Conservation (phyloP, 2,888 invertebrate genomes). For the Cyaniris semiargus region DNA sequence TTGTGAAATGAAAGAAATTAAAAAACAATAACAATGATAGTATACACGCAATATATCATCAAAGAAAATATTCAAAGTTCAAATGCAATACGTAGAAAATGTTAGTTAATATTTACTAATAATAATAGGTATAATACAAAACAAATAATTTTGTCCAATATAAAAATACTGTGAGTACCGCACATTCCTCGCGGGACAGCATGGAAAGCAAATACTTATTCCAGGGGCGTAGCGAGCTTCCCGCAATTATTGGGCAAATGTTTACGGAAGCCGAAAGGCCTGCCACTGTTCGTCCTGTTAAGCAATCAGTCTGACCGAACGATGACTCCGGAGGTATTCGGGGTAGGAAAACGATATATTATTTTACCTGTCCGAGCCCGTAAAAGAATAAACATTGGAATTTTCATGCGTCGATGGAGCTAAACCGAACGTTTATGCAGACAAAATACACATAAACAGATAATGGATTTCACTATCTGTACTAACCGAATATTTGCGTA, state of each 20-base stretch:
- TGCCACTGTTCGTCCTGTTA: conserved; percentile 46
- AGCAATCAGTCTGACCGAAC: conserved; percentile 7
- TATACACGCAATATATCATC: neutral
- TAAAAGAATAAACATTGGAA: neutral
- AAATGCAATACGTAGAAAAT: neutral
- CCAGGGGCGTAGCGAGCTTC: conserved; percentile 68
- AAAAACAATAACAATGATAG: too few relatives aligned
- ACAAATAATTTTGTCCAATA: conserved; percentile 66
- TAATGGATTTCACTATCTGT: neutral
- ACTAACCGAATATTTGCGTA: neutral
- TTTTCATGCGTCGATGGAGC: neutral
- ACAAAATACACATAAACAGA: neutral
- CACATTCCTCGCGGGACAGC: conserved; percentile 55
- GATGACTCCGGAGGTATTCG: neutral
- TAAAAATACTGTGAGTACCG: conserved; percentile 69
- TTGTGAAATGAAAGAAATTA: too few relatives aligned
- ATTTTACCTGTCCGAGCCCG: neutral
- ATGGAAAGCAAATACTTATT: conserved; percentile 63
- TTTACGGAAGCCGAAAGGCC: conserved; percentile 69
- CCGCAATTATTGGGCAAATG: conserved; percentile 77
- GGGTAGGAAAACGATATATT: neutral
- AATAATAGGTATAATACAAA: conserved; percentile 59
- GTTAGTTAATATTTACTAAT: conserved; percentile 63
- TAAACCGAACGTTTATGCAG: neutral
- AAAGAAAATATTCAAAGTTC: neutral